These are phyloP conservation scores for Helicoverpa armigera DNA, from an alignment of 1,140 invertebrate genomes.

Conservation along the genomic window DNA sequence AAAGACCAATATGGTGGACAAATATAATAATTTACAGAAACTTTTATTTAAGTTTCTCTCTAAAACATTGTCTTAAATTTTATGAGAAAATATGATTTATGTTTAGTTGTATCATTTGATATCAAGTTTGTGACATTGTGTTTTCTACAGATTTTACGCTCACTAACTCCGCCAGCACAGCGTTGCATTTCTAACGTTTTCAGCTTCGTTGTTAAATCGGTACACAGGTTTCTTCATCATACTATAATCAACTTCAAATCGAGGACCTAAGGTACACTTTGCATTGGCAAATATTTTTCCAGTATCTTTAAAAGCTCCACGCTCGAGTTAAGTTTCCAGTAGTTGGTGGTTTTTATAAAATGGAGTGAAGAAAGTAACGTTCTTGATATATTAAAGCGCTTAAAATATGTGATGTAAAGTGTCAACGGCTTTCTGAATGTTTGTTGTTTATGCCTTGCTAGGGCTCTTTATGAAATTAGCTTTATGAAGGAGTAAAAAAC, in stretches of 20 bases:
- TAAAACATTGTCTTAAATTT: background rate
- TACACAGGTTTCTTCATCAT: slow-evolving; percentile 7
- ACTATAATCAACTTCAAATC: background rate
- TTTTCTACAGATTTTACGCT: slow-evolving; percentile 40
- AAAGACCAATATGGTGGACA: too few relatives aligned
- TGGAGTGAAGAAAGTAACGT: slow-evolving; percentile 37
- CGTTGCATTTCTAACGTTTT: slow-evolving; percentile 40
- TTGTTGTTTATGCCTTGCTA: background rate
- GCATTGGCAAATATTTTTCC: background rate
- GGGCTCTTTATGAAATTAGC: background rate
- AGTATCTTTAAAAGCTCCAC: slow-evolving; percentile 25
- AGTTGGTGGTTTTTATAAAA: slow-evolving; percentile 35
- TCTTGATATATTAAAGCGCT: slow-evolving; percentile 23
- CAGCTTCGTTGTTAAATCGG: slow-evolving; percentile 26
- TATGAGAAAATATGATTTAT: background rate
- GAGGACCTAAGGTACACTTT: background rate
- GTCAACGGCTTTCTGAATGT: background rate
- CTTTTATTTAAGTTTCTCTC: too few relatives aligned
- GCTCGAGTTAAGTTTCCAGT: slow-evolving; percentile 26
- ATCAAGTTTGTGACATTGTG: background rate
- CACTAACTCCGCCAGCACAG: slow-evolving; percentile 22
- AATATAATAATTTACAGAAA: too few relatives aligned
- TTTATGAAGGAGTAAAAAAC: background rate
- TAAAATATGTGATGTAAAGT: background rate
- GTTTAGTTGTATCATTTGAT: slow-evolving; percentile 10